Evolutionary conservation across 2,888 invertebrate genomes (phyloP).

Genomic region (Diarsia brunnea): DNA sequence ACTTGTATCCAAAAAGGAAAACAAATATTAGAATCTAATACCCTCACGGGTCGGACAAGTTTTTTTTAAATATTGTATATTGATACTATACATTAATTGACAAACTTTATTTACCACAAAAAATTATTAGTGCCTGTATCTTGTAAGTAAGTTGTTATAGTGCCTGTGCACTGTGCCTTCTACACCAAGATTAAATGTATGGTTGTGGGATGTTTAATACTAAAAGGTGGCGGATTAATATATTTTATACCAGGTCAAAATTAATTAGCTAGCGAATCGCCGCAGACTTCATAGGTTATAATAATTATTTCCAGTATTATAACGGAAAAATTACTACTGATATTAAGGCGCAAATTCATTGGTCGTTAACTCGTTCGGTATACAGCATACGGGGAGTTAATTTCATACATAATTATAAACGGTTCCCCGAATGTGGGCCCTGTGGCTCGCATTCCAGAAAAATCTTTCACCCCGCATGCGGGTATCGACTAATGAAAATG

Average conservation of each 20-base stretch:
- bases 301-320: background rate
- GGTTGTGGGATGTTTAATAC: conserved; percentile 26
- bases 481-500: too few relatives aligned
- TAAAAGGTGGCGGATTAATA: conserved; percentile 33
- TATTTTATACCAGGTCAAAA: conserved; percentile 5
- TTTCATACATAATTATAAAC: too few relatives aligned
- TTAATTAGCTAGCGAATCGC: background rate
- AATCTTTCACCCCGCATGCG: too few relatives aligned
- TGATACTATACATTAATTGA: background rate
- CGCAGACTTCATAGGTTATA: background rate
- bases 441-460: too few relatives aligned
- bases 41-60: too few relatives aligned
- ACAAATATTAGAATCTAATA: too few relatives aligned
- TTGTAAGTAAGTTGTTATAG: too few relatives aligned
- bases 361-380: too few relatives aligned
- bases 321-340: background rate
- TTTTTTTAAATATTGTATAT: background rate
- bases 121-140: background rate
- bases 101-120: background rate
- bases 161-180: background rate
- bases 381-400: too few relatives aligned
- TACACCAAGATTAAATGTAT: background rate
- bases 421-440: too few relatives aligned
- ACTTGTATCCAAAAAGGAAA: too few relatives aligned
- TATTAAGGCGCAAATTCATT: too few relatives aligned